Evolutionary conservation across 2,113 vertebrate genomes (phyloP).

Genomic region (Python bivittatus): DNA sequence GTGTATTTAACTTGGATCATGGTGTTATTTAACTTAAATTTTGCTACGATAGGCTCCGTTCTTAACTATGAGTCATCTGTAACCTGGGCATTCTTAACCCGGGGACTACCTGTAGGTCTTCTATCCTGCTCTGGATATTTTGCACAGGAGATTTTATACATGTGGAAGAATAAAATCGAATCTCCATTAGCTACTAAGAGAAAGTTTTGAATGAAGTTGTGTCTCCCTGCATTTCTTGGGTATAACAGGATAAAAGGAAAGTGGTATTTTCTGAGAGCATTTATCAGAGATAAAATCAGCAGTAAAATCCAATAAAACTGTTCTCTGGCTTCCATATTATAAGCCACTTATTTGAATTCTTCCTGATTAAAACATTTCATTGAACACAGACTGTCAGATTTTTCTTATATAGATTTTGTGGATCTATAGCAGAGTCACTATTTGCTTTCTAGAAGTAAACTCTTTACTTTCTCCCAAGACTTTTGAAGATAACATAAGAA

Average conservation of each 20-base stretch:
- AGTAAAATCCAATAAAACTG: background rate
- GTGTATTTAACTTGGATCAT: too few relatives aligned
- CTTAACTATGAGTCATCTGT: too few relatives aligned
- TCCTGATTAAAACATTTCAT: background rate
- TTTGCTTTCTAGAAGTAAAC: background rate
- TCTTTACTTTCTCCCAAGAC: slow-evolving; percentile 74
- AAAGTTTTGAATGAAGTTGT: background rate
- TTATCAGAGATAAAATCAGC: background rate
- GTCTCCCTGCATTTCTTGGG: background rate
- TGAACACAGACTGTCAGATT: background rate
- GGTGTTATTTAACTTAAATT: too few relatives aligned
- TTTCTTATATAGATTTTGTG: background rate
- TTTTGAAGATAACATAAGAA: slow-evolving; percentile 98
- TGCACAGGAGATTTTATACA: background rate
- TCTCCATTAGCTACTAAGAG: background rate
- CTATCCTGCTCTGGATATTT: too few relatives aligned
- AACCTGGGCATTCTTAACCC: too few relatives aligned
- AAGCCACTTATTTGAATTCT: background rate
- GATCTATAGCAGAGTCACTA: background rate
- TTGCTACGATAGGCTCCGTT: too few relatives aligned
- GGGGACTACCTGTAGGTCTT: too few relatives aligned
- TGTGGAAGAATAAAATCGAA: background rate
- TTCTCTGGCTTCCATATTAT: background rate
- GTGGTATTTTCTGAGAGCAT: background rate
- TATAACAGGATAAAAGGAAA: background rate